Percentiles rank a stretch among this genome's conserved stretches.
Evolutionary conservation across 1,140 invertebrate species (phyloP).

Genomic region (Drosophila arizonae): DNA sequence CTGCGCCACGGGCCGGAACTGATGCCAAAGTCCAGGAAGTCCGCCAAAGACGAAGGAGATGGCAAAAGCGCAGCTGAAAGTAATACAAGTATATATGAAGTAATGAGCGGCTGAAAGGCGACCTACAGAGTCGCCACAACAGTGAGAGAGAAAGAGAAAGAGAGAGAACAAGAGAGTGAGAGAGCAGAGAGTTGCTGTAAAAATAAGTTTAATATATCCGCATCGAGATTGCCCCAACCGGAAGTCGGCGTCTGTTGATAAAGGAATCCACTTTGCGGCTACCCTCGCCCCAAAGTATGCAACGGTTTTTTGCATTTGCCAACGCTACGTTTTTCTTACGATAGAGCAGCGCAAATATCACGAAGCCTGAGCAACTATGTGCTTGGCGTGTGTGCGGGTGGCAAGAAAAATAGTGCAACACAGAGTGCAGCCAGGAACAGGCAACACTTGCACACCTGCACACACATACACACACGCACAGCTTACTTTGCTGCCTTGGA

Average conservation of each 20-base stretch:
- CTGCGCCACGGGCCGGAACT: slow-evolving; percentile 59
- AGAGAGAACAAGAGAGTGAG: neutral
- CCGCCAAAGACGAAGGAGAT: neutral
- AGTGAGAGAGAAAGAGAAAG: neutral
- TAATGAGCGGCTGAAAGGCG: slow-evolving; percentile 50
- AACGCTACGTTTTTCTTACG: slow-evolving; percentile 5
- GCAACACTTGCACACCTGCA: slow-evolving; percentile 51
- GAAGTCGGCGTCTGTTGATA: slow-evolving; percentile 52
- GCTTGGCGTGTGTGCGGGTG: slow-evolving; percentile 25
- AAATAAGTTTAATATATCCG: slow-evolving; percentile 82
- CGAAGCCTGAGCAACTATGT: slow-evolving; percentile 14
- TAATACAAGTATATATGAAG: slow-evolving; percentile 60
- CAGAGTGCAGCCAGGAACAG: slow-evolving; percentile 26
- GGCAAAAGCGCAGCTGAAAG: slow-evolving; percentile 37
- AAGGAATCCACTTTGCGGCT: slow-evolving; percentile 69
- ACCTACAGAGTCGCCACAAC: neutral
- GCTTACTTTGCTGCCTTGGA: slow-evolving; percentile 20
- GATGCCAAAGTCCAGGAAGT: slow-evolving; percentile 35
- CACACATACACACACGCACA: neutral
- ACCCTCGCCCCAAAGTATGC: slow-evolving; percentile 64
- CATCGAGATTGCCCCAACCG: slow-evolving; percentile 62
- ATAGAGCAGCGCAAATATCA: slow-evolving; percentile 58
- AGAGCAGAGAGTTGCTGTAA: slow-evolving; percentile 53
- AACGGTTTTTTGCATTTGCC: slow-evolving; percentile 24
- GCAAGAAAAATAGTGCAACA: slow-evolving; percentile 41